Evolutionary conservation across 1,140 invertebrate species (phyloP), one percentile per base, ranked within the genome.

Genomic region (Drosophila busckii): DNA sequence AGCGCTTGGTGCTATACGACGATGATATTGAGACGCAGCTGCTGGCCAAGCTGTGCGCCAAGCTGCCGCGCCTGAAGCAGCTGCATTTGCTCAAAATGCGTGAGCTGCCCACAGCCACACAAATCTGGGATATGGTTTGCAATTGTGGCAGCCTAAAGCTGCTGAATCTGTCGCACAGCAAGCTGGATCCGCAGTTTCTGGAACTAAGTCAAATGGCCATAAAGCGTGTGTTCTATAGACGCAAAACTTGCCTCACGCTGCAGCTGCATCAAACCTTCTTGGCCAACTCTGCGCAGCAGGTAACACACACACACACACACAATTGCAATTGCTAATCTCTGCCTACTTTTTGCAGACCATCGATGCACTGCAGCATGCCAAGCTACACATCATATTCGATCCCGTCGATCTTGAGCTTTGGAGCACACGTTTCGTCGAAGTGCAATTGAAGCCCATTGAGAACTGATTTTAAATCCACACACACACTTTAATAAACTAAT

Each of bases 61-160:
- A 4, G 0, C 12, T 78, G 13, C 34, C 31, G 1, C 16, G 52
- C 13, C 23, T 78, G 8, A 48, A 78, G 20, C 67, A 78, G 4
- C 28, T 78, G 20, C 56, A 78, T 28, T 34, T 78, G 4, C 31
- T 70, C 6, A 48, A 54, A 8, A 78, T 78, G 71, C 56, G 62
- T 0, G 25, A 49, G 4, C 2, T 78, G 10, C 71, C 71, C 1
- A 40, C 45, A 0, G 19, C 66, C 17, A 31, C 8, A 4, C 38
- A 67, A 7, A 8, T 78, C 3, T 78, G 71, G 71, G 19, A 55
- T 1, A 28, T 46, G 3, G 45, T 78, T 0, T 35, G 9, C 0
- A 13, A n/a, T 0, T 55, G 69, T 7, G 15, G 6, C 3, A 13
- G 2, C 0, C 15, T 70, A 0, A 62, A 31, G 13, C 6, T 70